phyloP scores from a whole-genome alignment of 2,797 vertebrate genomes.

The Semaprochilodus insignis region DNA sequence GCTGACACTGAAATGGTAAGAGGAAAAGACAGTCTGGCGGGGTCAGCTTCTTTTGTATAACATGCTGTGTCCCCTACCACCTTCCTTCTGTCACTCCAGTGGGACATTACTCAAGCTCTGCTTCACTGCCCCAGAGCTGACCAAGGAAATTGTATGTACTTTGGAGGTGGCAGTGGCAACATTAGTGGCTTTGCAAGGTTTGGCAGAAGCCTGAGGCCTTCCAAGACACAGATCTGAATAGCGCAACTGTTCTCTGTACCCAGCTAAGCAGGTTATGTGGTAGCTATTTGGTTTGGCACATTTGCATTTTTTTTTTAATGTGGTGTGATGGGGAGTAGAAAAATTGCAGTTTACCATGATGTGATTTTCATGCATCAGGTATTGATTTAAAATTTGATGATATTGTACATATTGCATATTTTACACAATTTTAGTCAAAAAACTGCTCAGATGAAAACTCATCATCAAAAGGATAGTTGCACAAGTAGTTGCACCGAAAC shows the following conservation, averaged over 20 bases:
- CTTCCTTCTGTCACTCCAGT: slow-evolving; percentile 53
- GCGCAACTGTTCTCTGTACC: slow-evolving; percentile 12
- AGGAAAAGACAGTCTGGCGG: slow-evolving; percentile 37
- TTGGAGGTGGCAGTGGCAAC: slow-evolving; percentile 30
- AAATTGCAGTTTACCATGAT: background rate
- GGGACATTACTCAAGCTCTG: slow-evolving; percentile 55
- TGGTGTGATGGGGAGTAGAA: background rate
- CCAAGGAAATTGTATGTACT: slow-evolving; percentile 56
- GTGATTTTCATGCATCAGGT: background rate
- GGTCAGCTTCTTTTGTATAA: slow-evolving; percentile 55
- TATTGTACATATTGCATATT: no score
- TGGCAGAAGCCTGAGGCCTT: slow-evolving; percentile 32
- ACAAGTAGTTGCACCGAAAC: no score
- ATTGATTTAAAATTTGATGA: no score
- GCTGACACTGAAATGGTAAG: slow-evolving; percentile 15
- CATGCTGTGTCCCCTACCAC: slow-evolving; percentile 46
- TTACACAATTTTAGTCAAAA: no score
- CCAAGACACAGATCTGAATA: slow-evolving; percentile 43
- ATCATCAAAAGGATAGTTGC: no score
- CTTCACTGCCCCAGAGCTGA: slow-evolving; percentile 44
- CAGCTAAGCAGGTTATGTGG: background rate
- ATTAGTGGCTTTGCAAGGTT: slow-evolving; percentile 59
- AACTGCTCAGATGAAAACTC: no score
- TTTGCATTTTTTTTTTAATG: background rate
- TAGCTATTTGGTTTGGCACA: background rate